Evolutionary conservation across 1,140 invertebrate genomes (phyloP).

Genomic region (Drosophila rufa): DNA sequence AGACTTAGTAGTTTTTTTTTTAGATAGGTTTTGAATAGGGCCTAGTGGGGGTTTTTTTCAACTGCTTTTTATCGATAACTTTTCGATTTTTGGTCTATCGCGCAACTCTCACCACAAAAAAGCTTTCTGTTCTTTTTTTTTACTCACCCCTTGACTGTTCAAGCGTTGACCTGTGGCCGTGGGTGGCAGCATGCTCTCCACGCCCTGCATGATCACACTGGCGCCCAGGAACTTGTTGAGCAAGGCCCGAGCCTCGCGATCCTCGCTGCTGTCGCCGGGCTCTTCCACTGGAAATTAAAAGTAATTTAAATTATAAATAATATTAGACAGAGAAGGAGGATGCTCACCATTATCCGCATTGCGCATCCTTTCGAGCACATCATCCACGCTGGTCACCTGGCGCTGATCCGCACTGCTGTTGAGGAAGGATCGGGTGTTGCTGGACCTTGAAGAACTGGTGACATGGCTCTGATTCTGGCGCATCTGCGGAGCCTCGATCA

Average conservation of each 20-base stretch:
- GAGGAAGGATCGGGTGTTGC: constrained; percentile 87
- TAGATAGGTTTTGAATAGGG: too few relatives aligned
- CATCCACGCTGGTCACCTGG: constrained; percentile 89
- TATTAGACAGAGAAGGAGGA: background rate
- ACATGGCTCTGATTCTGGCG: constrained; percentile 65
- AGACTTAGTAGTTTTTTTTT: too few relatives aligned
- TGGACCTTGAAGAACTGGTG: constrained; percentile 50
- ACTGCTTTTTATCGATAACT: too few relatives aligned
- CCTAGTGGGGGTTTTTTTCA: too few relatives aligned
- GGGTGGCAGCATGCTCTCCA: constrained; percentile 74
- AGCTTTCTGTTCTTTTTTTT: too few relatives aligned
- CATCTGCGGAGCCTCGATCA: constrained; percentile 75
- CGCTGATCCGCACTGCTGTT: constrained; percentile 87
- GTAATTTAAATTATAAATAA: background rate
- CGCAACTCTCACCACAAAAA: too few relatives aligned
- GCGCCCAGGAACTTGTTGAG: constrained; percentile 93
- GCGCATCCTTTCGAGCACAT: constrained; percentile 91
- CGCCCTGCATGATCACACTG: constrained; percentile 89
- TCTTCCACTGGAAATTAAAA: constrained; percentile 85
- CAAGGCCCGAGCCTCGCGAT: constrained; percentile 89
- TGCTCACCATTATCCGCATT: constrained; percentile 89
- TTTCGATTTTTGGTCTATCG: too few relatives aligned
- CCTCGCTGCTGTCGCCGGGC: constrained; percentile 88
- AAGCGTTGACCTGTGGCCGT: constrained; percentile 48
- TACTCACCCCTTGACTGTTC: constrained; percentile 70